Evolutionary conservation across 1,140 invertebrate species (phyloP), one percentile per base, ranked within the genome.

Genomic region (Calephelis nemesis): DNA sequence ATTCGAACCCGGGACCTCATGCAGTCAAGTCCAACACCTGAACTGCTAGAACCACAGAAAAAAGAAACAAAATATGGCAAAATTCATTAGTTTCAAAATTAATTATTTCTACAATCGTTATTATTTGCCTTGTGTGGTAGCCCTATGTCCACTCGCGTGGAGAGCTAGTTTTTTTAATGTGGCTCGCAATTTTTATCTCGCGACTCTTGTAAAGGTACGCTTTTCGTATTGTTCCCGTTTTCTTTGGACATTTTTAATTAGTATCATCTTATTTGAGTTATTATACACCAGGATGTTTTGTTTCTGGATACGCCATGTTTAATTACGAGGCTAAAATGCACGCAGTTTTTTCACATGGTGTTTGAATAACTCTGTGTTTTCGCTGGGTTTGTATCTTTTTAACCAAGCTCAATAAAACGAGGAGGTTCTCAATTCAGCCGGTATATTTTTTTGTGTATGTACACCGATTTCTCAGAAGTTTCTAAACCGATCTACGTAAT

Each of bases 181-280:
- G 50, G 50, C 50, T 54, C 50, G 50, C 50, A 54, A 54, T 54
- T 54, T 45, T 54, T 54, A 54, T 9, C 50, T n/a, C 50, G 50
- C 15, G 50, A 54, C 50, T 54, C 50, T 54, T 54, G 50, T 54
- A 54, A 54, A 54, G 50, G 52, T 54, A 54, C 19, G 52, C 19
- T 54, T 54, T 54, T 54, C 19, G 52, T 54, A 54, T 54, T 54
- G 52, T 54, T 54, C 52, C 3, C 52, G 52, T 54, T 54, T 54
- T 54, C 52, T 54, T 54, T 54, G 19, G 52, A 54, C 13, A 19
- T 54, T 54, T 54, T 54, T 54, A 54, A 54, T 54, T 54, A 54
- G 52, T 54, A 54, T 54, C 52, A 54, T 54, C 52, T 54, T 54
- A 54, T 54, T 54, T 54, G 52, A 54, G 52, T 30, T 54, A 54